Base-by-base conservation (phyloP, 1,140 invertebrate genomes). In the Parasteatoda tepidariorum region DNA sequence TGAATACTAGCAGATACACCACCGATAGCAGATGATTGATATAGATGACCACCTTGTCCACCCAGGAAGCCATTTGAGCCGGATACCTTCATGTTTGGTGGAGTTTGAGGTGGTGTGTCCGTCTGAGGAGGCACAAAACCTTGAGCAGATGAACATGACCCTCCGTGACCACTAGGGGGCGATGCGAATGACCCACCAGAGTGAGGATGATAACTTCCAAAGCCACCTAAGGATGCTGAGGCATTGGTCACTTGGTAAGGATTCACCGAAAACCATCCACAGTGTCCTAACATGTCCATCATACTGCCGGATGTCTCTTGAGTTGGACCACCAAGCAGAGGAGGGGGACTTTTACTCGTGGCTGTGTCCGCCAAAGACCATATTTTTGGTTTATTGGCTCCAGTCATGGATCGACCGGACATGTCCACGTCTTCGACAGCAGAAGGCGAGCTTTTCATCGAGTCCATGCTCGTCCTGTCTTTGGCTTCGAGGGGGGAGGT, bases 361-460 rank as follows among this genome's bases (percentile, higher is more conserved):
- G 97, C 97, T 33, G 96, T 98, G 89, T 98, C 96, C 33, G 97
- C 97, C 85, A 98, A 88, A 5, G 96, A 98, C 97, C 97, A 99
- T 86, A 99, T 99, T 90, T 98, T 97, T 24, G 97, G 97, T 88
- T 98, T 97, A 22, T 82, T 78, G 48, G 13, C 26, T 5, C 57
- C 73, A 22, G 28, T n/a, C 13, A 73, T 76, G 15, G 70, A 34
- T 0, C 71, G 28, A 6, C 71, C 71, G 0, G 73, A 15, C 15
- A 62, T 62, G 26, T 79, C 76, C 15, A 55, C 62, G 4, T 79
- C 76, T 6, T 76, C 73, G 26, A 68, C 66, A 26, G 33, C 34
- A 7, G 71, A n/a, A 31, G 74, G 38, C 0, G 62, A 41, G 13
- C 26, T 68, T 30, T 79, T 79, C 1, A 28, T 7, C 3, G 62